phyloP scores from a whole-genome alignment of 1,140 invertebrate species.

The Polypedilum pembai region DNA sequence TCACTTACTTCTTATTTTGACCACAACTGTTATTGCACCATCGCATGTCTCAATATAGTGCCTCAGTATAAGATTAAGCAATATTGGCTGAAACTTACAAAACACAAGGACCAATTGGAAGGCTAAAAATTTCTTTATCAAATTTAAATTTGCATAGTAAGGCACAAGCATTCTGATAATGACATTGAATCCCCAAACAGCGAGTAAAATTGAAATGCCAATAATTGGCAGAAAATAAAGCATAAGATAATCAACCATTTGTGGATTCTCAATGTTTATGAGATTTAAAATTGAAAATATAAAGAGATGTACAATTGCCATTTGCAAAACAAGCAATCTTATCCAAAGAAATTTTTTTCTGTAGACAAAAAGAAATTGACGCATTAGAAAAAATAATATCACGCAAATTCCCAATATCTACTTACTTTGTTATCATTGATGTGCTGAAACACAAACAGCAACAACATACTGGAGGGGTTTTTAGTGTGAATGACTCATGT shows the following conservation, averaged over 20 bases:
- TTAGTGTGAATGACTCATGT: not conserved
- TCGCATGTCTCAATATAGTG: not conserved
- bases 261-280: not conserved
- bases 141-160: not conserved
- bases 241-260: not conserved
- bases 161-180: not conserved
- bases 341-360: not conserved
- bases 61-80: not conserved
- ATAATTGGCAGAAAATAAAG: not conserved
- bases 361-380: not conserved
- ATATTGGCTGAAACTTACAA: constrained; percentile 13
- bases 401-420: not conserved
- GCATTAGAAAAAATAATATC: not conserved
- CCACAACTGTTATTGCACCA: not conserved
- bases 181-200: not conserved
- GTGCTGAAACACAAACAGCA: not conserved
- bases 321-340: not conserved
- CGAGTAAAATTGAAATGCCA: not conserved
- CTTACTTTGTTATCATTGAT: constrained; percentile 10
- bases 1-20: not conserved
- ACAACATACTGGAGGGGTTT: not conserved
- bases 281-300: not conserved
- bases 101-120: constrained; percentile 8
- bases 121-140: not conserved
- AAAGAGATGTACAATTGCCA: not conserved